Evolutionary conservation across 1,140 invertebrate species (phyloP), one percentile per base, ranked within the genome.

Genomic region (Leptoteleia sp.): DNA sequence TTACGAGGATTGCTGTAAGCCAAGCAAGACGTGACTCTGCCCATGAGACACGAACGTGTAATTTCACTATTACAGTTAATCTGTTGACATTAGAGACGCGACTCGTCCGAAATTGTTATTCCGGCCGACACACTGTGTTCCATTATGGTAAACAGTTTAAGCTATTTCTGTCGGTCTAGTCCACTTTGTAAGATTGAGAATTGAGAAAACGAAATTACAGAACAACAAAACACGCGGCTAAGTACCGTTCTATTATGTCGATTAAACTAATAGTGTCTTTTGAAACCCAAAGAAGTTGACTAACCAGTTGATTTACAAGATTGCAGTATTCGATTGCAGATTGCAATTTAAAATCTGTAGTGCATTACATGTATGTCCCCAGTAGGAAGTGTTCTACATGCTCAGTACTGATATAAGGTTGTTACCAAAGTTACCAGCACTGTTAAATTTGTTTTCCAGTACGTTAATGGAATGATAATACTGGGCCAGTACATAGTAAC

Each of bases 61-160:
- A 89, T 89, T 89, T 88, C 84, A 87, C 82, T 85, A 89, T 88
- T 88, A 88, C 84, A 77, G 82, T 84, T 88, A 88, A 89, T 89
- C 87, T 88, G 87, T 89, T 89, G 88, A 88, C 88, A 88, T 89
- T 89, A 88, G 82, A 80, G n/a, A 80, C 71, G 77, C 76, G 48
- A 84, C 81, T 83, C 68, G 35, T 57, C 48, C 61, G 35, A 86
- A 85, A 87, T 86, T 86, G 81, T 83, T 82, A 71, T 83, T 73
- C 37, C 70, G 65, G 11, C 40, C 68, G 38, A 50, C 12, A 48
- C 43, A 33, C 68, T 68, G 27, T 47, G 57, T 27, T 82, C 68
- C 50, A 88, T 88, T 88, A 89, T 89, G 85, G 79, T 87, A 88
- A 88, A 86, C 83, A 87, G 84, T 85, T 83, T 80, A 83, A 83